Evolutionary conservation across 2,888 invertebrate genomes (phyloP).

Genomic region (Parthenolecanium corni): DNA sequence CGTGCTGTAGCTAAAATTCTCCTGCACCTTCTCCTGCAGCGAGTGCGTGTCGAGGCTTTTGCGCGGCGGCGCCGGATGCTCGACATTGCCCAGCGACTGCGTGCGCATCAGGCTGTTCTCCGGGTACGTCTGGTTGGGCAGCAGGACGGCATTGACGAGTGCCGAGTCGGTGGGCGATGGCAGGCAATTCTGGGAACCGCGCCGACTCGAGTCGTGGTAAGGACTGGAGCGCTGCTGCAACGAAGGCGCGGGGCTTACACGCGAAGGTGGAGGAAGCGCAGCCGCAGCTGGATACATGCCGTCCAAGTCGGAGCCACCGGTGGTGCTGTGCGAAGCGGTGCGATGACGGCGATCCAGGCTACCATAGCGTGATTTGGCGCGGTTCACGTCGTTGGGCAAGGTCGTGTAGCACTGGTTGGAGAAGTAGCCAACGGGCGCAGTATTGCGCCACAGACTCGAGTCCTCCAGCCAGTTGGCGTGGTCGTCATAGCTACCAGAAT

Average conservation of each 20-base stretch:
- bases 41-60: conserved; percentile 20
- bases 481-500: conserved; percentile 22
- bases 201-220: neutral
- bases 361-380: conserved; percentile 41
- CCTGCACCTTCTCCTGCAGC: conserved; percentile 13
- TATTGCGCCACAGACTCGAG: conserved; percentile 17
- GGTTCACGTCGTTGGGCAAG: conserved; percentile 4
- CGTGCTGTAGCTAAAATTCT: conserved; percentile 23
- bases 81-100: conserved; percentile 48
- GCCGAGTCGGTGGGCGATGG: conserved; percentile 8
- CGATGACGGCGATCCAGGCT: conserved; percentile 46
- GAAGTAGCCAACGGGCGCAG: conserved; percentile 15
- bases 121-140: conserved; percentile 39
- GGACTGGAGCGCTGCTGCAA: neutral
- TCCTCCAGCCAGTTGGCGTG: conserved; percentile 24
- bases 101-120: conserved; percentile 43
- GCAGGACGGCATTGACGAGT: conserved; percentile 32
- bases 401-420: conserved; percentile 25
- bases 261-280: neutral
- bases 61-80: conserved; percentile 23
- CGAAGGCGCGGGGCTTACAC: conserved; percentile 8
- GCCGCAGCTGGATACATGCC: neutral
- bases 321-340: neutral
- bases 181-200: neutral
- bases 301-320: neutral